A percentile compares a stretch with the other conserved stretches of the same genome.
Conservation (phyloP, 1,140 invertebrate species). For the Ceratosolen solmsi region DNA sequence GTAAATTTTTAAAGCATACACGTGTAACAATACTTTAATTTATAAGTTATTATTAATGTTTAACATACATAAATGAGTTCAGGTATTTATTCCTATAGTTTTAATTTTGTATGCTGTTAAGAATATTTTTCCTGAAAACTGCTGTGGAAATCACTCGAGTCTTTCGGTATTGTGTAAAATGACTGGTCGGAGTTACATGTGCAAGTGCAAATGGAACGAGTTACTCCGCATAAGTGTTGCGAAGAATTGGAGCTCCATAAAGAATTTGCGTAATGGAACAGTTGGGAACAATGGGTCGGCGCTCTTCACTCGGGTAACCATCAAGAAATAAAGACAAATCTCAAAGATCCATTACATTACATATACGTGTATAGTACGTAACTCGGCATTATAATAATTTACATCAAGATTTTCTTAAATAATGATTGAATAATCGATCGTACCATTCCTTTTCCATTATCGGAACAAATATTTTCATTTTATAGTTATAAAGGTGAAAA, state of each 20-base stretch:
- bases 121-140: not conserved
- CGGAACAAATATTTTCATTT: not conserved
- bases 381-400: not conserved
- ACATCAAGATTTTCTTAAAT: not conserved
- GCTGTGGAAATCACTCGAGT: not conserved
- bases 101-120: not conserved
- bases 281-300: not conserved
- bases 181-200: not conserved
- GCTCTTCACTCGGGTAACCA: not conserved
- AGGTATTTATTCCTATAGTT: not conserved
- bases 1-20: no score
- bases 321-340: not conserved
- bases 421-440: no score
- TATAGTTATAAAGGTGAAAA: not conserved
- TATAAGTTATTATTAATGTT: no score
- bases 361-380: not conserved
- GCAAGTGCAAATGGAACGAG: not conserved
- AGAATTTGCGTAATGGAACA: not conserved
- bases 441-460: not conserved
- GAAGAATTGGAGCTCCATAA: not conserved
- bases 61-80: no score
- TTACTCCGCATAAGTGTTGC: not conserved
- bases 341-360: not conserved
- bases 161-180: not conserved
- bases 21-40: no score